These are phyloP conservation scores for Lepidostoma basale DNA, from an alignment of 1,140 invertebrate species.

Conservation along the genomic window DNA sequence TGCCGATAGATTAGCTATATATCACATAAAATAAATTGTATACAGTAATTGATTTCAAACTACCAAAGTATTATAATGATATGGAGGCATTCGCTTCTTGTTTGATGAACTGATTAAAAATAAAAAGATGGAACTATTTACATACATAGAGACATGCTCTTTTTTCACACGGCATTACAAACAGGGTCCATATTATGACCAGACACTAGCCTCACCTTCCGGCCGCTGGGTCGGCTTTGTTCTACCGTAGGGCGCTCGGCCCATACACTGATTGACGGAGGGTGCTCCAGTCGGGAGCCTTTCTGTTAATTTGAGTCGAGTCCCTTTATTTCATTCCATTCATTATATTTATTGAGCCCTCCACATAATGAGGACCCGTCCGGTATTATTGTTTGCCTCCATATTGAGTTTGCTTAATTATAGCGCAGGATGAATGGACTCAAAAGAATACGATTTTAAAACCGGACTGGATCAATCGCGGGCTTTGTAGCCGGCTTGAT, in stretches of 20 bases:
- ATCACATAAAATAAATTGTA: no score
- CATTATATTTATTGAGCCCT: constrained; percentile 38
- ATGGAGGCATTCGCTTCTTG: no score
- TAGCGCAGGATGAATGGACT: constrained; percentile 28
- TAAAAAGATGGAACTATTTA: no score
- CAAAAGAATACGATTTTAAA: constrained; percentile 33
- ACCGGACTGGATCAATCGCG: constrained; percentile 34
- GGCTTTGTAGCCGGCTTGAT: no score
- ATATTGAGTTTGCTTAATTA: constrained; percentile 40
- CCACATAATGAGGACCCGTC: constrained; percentile 41
- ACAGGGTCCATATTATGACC: no score
- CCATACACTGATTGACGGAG: constrained; percentile 43
- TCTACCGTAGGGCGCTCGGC: constrained; percentile 15
- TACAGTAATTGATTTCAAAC: no score
- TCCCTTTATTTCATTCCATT: constrained; percentile 43
- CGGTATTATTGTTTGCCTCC: constrained; percentile 37
- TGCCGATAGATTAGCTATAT: no score
- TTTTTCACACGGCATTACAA: no score
- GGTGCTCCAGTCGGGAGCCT: constrained; percentile 39
- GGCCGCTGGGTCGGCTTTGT: background rate
- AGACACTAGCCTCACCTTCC: background rate
- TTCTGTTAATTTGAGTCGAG: constrained; percentile 39
- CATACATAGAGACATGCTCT: no score
- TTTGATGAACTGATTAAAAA: no score
- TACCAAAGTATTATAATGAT: no score